These are phyloP conservation scores for Himalopsyche kuldschensis DNA, from an alignment of 2,888 invertebrate genomes.

Conservation along the genomic window DNA sequence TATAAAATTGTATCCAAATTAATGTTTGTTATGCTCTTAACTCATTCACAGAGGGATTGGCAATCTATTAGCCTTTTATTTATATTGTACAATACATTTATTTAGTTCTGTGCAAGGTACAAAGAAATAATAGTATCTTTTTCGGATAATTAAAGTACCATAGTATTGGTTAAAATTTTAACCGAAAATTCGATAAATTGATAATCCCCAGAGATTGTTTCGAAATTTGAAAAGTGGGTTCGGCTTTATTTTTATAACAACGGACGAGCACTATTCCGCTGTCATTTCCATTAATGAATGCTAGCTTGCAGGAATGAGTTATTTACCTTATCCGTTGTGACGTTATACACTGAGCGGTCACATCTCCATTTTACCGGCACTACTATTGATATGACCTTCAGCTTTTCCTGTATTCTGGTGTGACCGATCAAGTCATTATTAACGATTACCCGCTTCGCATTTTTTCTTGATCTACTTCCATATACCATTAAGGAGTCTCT, in stretches of 20 bases:
- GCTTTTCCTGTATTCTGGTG: neutral
- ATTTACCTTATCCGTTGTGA: neutral
- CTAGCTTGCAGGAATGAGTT: neutral
- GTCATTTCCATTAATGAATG: neutral
- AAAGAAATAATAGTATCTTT: too few species aligned
- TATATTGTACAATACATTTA: too few species aligned
- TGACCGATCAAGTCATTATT: neutral
- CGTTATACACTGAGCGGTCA: neutral
- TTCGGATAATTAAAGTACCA: too few species aligned
- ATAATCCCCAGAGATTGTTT: too few species aligned
- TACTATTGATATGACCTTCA: neutral
- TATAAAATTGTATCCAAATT: too few species aligned
- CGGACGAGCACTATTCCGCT: neutral
- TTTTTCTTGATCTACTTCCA: neutral
- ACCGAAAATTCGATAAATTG: too few species aligned
- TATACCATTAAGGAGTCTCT: neutral
- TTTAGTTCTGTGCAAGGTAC: too few species aligned
- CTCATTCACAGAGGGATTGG: too few species aligned
- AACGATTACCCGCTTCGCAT: neutral
- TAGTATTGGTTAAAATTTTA: too few species aligned
- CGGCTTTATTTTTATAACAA: neutral
- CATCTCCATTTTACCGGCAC: neutral
- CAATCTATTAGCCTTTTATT: too few species aligned
- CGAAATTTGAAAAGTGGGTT: neutral
- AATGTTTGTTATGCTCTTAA: too few species aligned